phyloP scores from a whole-genome alignment of 2,797 vertebrate species.

The Spinus olivaceus region DNA sequence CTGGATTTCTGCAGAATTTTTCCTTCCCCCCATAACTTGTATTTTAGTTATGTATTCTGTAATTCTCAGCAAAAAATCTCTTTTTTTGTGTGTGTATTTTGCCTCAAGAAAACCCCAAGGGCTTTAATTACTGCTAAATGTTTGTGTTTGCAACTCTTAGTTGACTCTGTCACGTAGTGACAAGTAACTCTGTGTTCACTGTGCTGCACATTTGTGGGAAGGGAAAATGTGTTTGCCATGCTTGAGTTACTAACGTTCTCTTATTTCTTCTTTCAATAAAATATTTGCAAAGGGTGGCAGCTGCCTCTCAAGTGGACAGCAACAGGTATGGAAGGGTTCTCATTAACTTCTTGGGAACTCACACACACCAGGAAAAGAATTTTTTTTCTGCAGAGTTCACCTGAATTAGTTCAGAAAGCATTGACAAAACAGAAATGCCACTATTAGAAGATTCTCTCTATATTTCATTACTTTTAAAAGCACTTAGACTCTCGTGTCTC shows the following conservation, averaged over 20 bases:
- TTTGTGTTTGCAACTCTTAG: neutral
- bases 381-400: neutral
- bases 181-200: rapidly evolving
- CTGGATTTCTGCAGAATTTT: neutral
- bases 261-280: neutral
- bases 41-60: neutral
- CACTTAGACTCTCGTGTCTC: neutral
- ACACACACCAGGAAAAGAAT: neutral
- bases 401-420: neutral
- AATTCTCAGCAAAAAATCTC: neutral
- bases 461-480: neutral
- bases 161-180: neutral
- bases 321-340: neutral
- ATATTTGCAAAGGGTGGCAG: neutral
- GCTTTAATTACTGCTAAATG: neutral
- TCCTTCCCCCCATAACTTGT: neutral
- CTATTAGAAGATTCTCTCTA: neutral
- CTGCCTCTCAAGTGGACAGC: neutral
- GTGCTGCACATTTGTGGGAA: neutral
- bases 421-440: neutral
- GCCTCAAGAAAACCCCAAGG: neutral
- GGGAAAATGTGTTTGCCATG: neutral
- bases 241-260: rapidly evolving
- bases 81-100: neutral
- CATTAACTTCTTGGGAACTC: neutral